Base-by-base conservation (phyloP, 2,888 invertebrate genomes). In the Chaitophorus viminalis region DNA sequence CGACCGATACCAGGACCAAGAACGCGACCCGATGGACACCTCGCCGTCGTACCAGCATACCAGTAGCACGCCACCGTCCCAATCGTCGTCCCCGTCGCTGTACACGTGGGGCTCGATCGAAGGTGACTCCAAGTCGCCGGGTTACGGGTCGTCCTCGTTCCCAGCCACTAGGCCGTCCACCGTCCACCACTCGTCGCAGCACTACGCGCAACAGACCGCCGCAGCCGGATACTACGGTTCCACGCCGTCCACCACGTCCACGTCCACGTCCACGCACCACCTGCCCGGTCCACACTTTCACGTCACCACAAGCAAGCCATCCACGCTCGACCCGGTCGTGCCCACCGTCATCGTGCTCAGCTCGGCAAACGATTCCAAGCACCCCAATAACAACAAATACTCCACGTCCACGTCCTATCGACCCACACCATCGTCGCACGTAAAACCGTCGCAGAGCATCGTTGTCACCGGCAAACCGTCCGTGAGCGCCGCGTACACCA, bases 281-380 rank as follows among this genome's bases (percentile, higher is more conserved):
- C 89, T 90, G 29, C 90, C 90, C 46, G 90, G 90, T 9, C 90
- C 90, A 70, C 90, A 90, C 11, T 90, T 90, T 75, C 90, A 90
- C 85, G 90, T 90, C 1, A 89, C 90, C 39, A 90, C 90, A 21
- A 89, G 90, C 5, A 90, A 90, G 60, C 90, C 90, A 5, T 21
- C 88, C 31, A 60, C 46, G 21, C 33, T 81, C 36, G 89, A 89
- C 14, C 88, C 89, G 14, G 88, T 89, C n/a, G 89, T 89, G 31
- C 94, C 94, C 0, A 94, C 94, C 0, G 92, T 94, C 6, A 94
- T 94, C n/a, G 94, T 94, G 14, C 90, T 94, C 3, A 93, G 93
- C 1, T 93, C 94, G 21, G 89, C 90, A 2, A 68, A 86, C 83
- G 88, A 89, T 29, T 68, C 74, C 31, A 88, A 79, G 81, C 76